Evolutionary conservation across 1,140 invertebrate genomes (phyloP), one percentile per base, ranked within the genome.

Genomic region (Pseudomyrmex cubaensis): DNA sequence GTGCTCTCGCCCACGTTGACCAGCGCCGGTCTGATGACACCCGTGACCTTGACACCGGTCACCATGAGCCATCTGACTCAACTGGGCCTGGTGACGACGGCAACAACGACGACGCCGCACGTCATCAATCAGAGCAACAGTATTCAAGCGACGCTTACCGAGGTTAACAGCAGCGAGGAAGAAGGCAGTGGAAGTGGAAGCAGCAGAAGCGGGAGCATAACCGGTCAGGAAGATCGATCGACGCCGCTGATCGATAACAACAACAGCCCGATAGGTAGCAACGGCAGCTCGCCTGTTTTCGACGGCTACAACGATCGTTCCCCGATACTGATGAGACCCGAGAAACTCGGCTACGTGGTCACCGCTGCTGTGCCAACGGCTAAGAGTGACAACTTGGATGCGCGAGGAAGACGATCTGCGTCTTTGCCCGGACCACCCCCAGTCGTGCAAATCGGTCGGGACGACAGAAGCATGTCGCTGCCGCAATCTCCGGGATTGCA

Each of bases 1-100:
- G 96, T 97, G 1, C 91, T 97, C 0, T 95, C 96, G 0, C 96
- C 96, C 1, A 94, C 93, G 0, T 86, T 96, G 12, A 94, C 94
- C 46, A 91, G 93, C 12, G 94, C 95, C 15, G 96, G 96, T 2
- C 87, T 97, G 9, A 94, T 95, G 0, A 94, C 96, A 0, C 95
- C 96, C 67, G 90, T 96, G 72, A 95, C 95, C 0, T 90, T 95
- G 2, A 95, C 95, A 0, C 95, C 95, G 0, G 95, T 95, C 22
- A 95, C 93, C 12, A 91, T 94, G 91, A 90, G 91, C 10, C 93
- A 94, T 25, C 67, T 94, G 20, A 92, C 93, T 5, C 92, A 93
- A 22, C 66, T 94, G 5, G 94, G 93, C 0, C 72, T 94, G 0
- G 91, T 93, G 0, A 93, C 92, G 7, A 93, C 94, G 12, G 92